phyloP scores from a whole-genome alignment of 2,888 invertebrate species.

The Ennomos quercinarius region DNA sequence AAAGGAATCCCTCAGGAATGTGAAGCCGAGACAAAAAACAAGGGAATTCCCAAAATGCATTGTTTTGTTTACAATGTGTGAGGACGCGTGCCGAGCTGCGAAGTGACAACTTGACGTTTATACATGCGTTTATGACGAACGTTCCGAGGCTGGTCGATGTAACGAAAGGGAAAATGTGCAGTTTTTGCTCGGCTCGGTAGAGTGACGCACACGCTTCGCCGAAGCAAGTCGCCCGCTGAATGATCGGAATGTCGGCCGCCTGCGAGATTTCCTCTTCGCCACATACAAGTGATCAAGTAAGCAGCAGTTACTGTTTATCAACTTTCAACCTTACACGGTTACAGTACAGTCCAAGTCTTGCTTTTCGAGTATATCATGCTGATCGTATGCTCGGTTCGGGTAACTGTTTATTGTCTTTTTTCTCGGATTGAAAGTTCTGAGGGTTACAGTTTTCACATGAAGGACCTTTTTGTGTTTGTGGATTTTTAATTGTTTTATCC shows the following conservation, averaged over 20 bases:
- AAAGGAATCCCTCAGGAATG: constrained; percentile 85
- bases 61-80: constrained; percentile 80
- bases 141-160: constrained; percentile 47
- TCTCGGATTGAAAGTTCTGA: constrained; percentile 18
- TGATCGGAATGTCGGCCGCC: constrained; percentile 62
- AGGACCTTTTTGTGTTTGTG: constrained; percentile 16
- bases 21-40: constrained; percentile 75
- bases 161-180: constrained; percentile 82
- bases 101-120: constrained; percentile 44
- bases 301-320: neutral
- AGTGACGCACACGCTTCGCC: constrained; percentile 72
- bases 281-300: constrained; percentile 7
- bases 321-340: constrained; percentile 13
- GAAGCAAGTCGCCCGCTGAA: constrained; percentile 57
- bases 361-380: constrained; percentile 20
- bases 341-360: constrained; percentile 12
- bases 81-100: constrained; percentile 58
- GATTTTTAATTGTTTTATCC: constrained; percentile 1
- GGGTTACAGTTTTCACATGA: constrained; percentile 16
- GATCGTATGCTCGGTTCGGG: constrained; percentile 30
- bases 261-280: constrained; percentile 50
- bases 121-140: constrained; percentile 71
- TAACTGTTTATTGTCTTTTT: constrained; percentile 41
- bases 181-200: constrained; percentile 64
- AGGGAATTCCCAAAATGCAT: constrained; percentile 83